Base-by-base conservation (phyloP, 2,113 vertebrate genomes). In the Pelobates fuscus region DNA sequence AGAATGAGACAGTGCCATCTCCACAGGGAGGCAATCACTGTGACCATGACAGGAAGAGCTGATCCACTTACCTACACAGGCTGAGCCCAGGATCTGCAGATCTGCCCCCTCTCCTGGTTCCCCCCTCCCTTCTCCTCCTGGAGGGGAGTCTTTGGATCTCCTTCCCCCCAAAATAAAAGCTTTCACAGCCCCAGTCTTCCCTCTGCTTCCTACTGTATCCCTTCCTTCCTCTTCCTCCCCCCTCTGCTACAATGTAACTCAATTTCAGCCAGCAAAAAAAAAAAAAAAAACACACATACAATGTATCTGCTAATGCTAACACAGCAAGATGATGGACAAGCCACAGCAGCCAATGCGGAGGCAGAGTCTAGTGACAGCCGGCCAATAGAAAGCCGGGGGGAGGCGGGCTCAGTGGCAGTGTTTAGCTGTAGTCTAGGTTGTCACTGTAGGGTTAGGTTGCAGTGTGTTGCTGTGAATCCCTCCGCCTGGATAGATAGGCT, bases 401-500 rank as follows among this genome's bases (percentile, higher is more conserved):
- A 41, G 71, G 30, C 3, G 43, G 57, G 67, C 23, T 24, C 6
- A 14, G 3, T n/a, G n/a, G 1, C 7, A 2, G 5, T 18, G 46
- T 17, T 2, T 14, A 21, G 52, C 23, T 2, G 14, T n/a, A 25
- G 21, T 14, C 10, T 43, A 43, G 44, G 23, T 18, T 25, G 24
- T 8, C 24, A 18, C 5, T 14, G 2, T 2, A 3, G 20, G 37
- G 71, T 37, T 76, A 11, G 78, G 71, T 65, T 76, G 78, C 61
- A 49, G 52, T 54, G 78, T 70, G 63, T 65, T 66, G 54, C 32
- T 71, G 52, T 23, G 30, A 70, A 79, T 79, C 78, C 71, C 68
- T 79, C 78, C 78, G 78, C 78, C 78, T 17, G 59, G 30, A 26
- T 32, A n/a, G n/a, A n/a, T n/a, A n/a, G 52, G 52, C 21, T 24